phyloP scores from a whole-genome alignment of 2,113 vertebrate species.

The chimpanzee (Pan troglodytes) region NHGRI_mPanTro3-v2.1_pri NC_072401.2:9021001-9021500 shows the following conservation, averaged over 20 bases:
- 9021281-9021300: background rate
- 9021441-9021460: background rate
- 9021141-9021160: background rate
- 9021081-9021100: fast-evolving
- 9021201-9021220: background rate
- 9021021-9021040: background rate
- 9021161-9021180: fast-evolving
- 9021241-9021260: background rate
- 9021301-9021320: background rate
- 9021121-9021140: background rate
- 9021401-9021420: fast-evolving
- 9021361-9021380: background rate
- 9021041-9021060: background rate
- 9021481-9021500: fast-evolving
- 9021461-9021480: background rate
- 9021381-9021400: fast-evolving
- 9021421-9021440: fast-evolving
- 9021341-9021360: background rate
- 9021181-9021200: background rate
- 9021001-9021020: no score
- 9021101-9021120: no score
- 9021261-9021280: fast-evolving
- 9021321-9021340: background rate
- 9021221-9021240: background rate
- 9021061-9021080: background rate